These are phyloP conservation scores for Tokudaia tokunoshimensis DNA, from an alignment of 2,797 vertebrate species.

Conservation along the genomic window DNA sequence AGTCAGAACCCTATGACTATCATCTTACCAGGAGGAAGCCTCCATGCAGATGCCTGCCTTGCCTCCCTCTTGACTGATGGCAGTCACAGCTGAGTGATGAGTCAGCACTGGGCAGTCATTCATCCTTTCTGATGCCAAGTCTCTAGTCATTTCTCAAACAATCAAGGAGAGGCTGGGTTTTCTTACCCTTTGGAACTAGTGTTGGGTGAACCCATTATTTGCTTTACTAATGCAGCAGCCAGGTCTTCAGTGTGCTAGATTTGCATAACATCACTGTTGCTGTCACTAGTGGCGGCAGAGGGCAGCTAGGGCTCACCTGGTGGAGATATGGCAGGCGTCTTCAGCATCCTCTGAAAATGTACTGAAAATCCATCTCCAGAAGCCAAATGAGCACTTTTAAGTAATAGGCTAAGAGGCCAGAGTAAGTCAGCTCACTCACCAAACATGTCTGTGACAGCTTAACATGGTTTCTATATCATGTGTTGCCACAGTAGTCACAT, in stretches of 20 bases:
- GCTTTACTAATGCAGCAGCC: slow-evolving; percentile 1
- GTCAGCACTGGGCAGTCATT: slow-evolving; percentile 65
- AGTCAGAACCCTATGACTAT: neutral
- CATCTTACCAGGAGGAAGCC: neutral
- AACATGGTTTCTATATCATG: neutral
- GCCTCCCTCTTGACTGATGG: neutral
- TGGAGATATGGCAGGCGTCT: neutral
- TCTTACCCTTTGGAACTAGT: neutral
- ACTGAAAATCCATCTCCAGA: neutral
- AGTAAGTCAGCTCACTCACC: neutral
- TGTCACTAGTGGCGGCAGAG: neutral
- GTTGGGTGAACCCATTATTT: neutral
- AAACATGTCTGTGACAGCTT: neutral
- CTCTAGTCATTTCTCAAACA: slow-evolving; percentile 53
- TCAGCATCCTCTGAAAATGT: neutral
- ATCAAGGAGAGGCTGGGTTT: neutral
- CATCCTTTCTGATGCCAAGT: slow-evolving; percentile 55
- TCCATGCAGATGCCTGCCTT: neutral
- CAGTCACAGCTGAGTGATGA: slow-evolving; percentile 34
- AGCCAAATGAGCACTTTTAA: neutral
- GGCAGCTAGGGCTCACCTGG: neutral
- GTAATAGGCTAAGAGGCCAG: neutral
- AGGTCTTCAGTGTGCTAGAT: neutral
- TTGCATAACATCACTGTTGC: neutral
- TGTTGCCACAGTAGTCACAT: neutral